Conservation (phyloP, 2,888 invertebrate species). For the Lycia hirtaria region DNA sequence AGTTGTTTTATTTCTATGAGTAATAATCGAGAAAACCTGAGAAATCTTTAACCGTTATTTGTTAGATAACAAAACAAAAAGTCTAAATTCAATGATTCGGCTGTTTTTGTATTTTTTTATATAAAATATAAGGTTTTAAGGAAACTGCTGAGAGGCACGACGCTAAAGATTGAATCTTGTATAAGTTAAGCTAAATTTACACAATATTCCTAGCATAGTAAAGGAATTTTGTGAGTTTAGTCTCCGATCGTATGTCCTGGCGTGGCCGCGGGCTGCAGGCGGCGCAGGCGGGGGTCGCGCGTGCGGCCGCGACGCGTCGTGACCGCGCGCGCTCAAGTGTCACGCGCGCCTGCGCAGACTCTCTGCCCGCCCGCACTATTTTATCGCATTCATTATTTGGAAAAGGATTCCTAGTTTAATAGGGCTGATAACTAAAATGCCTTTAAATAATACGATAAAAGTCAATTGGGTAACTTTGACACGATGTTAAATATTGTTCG, state of each 20-base stretch:
- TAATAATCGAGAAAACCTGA: too few species aligned
- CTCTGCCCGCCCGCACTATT: constrained; percentile 73
- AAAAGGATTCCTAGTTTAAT: constrained; percentile 75
- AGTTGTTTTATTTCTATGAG: too few species aligned
- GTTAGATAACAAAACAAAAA: too few species aligned
- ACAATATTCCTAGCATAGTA: not conserved
- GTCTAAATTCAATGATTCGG: too few species aligned
- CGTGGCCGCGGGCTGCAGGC: not conserved
- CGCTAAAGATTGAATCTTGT: not conserved
- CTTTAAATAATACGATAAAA: too few species aligned
- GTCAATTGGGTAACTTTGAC: too few species aligned
- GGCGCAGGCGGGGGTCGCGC: constrained; percentile 64
- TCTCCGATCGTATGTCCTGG: not conserved
- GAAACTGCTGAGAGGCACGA: not conserved
- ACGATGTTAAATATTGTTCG: too few species aligned
- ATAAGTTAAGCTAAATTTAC: not conserved
- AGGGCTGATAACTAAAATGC: constrained; percentile 30
- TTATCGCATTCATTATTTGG: constrained; percentile 85
- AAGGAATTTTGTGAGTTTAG: not conserved
- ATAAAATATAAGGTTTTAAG: too few species aligned
- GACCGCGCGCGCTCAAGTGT: constrained; percentile 81
- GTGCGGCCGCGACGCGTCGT: constrained; percentile 77
- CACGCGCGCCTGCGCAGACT: constrained; percentile 73
- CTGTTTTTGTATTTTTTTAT: too few species aligned
- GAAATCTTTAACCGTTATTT: too few species aligned